A percentile compares a stretch with the other conserved stretches of the same genome.
Evolutionary conservation across 2,888 invertebrate genomes (phyloP).

Genomic region (Meteorus colon): DNA sequence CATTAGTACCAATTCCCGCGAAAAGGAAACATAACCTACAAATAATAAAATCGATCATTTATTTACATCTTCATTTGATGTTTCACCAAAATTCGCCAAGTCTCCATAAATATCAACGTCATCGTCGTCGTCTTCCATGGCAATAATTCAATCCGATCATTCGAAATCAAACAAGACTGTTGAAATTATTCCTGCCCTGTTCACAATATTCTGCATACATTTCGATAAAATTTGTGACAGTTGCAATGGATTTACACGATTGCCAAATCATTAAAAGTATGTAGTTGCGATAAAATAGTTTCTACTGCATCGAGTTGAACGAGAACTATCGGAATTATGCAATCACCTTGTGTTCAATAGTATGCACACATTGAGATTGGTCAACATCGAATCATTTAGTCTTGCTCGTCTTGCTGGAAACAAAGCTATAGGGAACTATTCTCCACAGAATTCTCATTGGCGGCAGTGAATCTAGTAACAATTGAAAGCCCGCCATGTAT

Average conservation of each 20-base stretch:
- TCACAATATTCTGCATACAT: too few species aligned
- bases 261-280: too few species aligned
- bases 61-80: conserved; percentile 47
- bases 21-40: conserved; percentile 49
- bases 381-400: too few species aligned
- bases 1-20: conserved; percentile 42
- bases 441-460: background rate
- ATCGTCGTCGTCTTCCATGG: conserved; percentile 59
- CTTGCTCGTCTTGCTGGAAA: too few species aligned
- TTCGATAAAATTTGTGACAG: too few species aligned
- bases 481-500: background rate
- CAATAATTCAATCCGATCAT: background rate
- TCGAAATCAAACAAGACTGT: background rate
- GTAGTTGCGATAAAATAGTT: too few species aligned
- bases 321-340: too few species aligned
- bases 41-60: conserved; percentile 30
- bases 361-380: too few species aligned
- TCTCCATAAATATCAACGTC: conserved; percentile 72
- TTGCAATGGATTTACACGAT: too few species aligned
- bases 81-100: conserved; percentile 60
- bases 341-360: too few species aligned
- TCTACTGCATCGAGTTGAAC: too few species aligned
- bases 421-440: background rate
- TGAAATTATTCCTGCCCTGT: too few species aligned
- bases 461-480: background rate